Percentiles rank a stretch among this genome's conserved stretches.
Conservation (phyloP, 2,888 invertebrate species). For the Parnassius glacialis region DNA sequence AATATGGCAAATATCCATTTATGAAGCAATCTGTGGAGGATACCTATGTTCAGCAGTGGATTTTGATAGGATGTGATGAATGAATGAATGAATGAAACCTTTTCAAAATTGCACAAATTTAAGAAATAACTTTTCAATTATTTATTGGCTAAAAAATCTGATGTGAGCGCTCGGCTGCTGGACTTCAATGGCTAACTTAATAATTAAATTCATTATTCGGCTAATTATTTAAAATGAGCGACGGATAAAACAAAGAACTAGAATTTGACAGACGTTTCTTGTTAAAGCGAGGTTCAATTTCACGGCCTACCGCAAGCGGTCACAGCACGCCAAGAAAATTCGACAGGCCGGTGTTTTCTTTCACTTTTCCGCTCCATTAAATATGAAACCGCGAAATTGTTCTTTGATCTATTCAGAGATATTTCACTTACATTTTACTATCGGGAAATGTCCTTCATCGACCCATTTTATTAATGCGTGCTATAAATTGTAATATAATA, state of each 20-base stretch:
- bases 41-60: too few species aligned
- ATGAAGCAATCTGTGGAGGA: too few species aligned
- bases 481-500: neutral
- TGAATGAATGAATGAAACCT: too few species aligned
- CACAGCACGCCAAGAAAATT: conserved; percentile 35
- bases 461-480: conserved; percentile 3
- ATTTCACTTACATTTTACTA: conserved; percentile 35
- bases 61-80: too few species aligned
- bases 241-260: conserved; percentile 11
- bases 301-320: conserved; percentile 35
- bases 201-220: too few species aligned
- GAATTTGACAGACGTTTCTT: conserved; percentile 14
- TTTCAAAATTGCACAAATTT: too few species aligned
- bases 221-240: conserved; percentile 8
- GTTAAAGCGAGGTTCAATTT: conserved; percentile 40
- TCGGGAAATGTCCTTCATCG: conserved; percentile 27
- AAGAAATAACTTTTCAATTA: too few species aligned
- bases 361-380: conserved; percentile 49
- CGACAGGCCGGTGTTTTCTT: conserved; percentile 46
- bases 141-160: too few species aligned
- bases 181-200: too few species aligned
- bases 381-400: conserved; percentile 32
- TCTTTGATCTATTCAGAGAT: conserved; percentile 56
- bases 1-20: too few species aligned
- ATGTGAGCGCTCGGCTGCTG: too few species aligned